Evolutionary conservation across 2,113 vertebrate species (phyloP).

Genomic region (Motacilla alba): DNA sequence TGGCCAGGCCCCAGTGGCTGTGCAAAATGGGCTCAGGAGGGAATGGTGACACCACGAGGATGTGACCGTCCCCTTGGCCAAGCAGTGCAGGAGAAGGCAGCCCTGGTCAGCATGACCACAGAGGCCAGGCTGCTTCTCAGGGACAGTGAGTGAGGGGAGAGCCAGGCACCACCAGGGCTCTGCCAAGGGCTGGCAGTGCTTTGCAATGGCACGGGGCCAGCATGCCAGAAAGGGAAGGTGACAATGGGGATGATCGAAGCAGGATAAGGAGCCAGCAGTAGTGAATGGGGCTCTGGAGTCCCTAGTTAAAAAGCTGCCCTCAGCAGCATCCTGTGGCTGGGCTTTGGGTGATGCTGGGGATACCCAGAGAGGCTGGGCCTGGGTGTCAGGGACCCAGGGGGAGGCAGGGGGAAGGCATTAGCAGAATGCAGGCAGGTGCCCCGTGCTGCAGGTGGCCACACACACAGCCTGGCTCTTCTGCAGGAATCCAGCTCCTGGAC

Average conservation of each 20-base stretch:
- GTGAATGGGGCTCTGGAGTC: neutral
- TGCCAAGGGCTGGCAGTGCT: neutral
- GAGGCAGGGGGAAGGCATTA: neutral
- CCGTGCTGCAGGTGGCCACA: neutral
- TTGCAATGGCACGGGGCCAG: neutral
- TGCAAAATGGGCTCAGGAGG: neutral
- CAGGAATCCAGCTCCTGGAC: neutral
- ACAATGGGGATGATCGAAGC: neutral
- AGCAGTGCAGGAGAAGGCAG: neutral
- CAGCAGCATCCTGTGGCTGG: neutral
- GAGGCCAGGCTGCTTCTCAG: neutral
- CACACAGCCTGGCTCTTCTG: neutral
- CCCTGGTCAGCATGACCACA: neutral
- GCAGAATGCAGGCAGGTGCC: neutral
- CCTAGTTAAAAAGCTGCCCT: neutral
- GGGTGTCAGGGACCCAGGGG: neutral
- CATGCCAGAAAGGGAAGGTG: neutral
- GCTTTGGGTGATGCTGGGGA: neutral
- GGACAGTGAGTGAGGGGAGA: neutral
- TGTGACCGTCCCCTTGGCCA: neutral
- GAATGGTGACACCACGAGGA: rapidly evolving
- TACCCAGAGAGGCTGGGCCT: neutral
- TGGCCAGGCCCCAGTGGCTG: neutral
- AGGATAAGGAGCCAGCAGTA: neutral
- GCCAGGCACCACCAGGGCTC: neutral